These are phyloP conservation scores for Plagodis dolabraria DNA, from an alignment of 2,888 invertebrate genomes.

Conservation along the genomic window DNA sequence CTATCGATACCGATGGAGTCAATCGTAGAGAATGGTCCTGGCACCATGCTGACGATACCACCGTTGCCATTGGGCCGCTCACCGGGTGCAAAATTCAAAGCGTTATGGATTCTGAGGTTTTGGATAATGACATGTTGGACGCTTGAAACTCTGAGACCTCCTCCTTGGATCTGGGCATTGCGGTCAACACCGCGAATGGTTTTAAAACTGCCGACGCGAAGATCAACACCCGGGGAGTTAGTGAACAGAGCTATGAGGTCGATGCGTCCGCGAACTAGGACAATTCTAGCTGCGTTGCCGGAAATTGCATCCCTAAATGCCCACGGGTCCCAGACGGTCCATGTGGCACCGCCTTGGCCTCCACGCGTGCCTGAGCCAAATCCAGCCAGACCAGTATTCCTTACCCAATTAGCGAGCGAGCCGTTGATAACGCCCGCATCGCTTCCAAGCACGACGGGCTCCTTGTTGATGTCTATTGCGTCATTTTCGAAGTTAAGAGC, in stretches of 20 bases:
- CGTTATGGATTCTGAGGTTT: neutral
- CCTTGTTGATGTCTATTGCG: neutral
- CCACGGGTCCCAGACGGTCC: neutral
- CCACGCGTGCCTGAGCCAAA: neutral
- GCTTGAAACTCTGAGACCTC: neutral
- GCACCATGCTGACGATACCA: conserved; percentile 9
- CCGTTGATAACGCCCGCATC: neutral
- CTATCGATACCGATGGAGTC: neutral
- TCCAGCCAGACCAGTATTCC: neutral
- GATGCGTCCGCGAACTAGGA: neutral
- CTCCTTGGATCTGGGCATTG: neutral
- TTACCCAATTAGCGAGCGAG: neutral
- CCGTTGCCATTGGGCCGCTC: conserved; percentile 25
- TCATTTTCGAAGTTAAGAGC: neutral
- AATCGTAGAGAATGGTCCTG: conserved; percentile 7
- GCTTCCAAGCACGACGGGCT: neutral
- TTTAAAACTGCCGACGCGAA: neutral
- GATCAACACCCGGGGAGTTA: neutral
- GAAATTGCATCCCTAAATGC: neutral
- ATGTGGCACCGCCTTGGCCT: neutral
- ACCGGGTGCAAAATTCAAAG: conserved; percentile 11
- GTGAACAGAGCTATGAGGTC: neutral
- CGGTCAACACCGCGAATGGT: neutral
- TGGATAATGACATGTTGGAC: neutral
- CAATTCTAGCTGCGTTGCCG: neutral